Base-by-base conservation (phyloP, 1,140 invertebrate genomes). In the Physella acuta region DNA sequence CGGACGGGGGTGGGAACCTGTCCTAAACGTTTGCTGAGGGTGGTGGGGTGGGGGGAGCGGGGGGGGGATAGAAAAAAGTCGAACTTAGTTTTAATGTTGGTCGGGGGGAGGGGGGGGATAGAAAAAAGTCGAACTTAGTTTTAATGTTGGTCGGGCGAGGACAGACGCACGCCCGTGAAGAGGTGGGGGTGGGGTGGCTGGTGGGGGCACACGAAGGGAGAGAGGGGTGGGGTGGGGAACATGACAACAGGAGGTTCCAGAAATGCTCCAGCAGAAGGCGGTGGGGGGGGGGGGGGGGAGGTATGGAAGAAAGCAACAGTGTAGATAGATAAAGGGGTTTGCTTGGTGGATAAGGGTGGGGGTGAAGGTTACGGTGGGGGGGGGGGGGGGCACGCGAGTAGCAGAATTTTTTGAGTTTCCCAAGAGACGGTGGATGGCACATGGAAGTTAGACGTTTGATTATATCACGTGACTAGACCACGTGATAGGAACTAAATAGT, bases 251-350 rank as follows among this genome's bases (percentile, higher is more conserved):
- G 39, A 44, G 20, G 39, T 44, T 20, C 39, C 39, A 44, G 39
- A 44, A 11, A 20, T 20, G 39, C 20, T 20, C 20, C 8, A 44
- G 20, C 8, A 44, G 20, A 20, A 20, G 20, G 20, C 8, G 20
- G 39, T 24, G 52, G 52, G 52, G 52, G 52, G 24, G 52, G 52
- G 24, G 52, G 52, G 26, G 52, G 52, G 39, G 39, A 44, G 24
- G 52, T 16, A 16, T 26, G 52, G 16, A 20, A 44, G 20, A 11
- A 44, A 8, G 39, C 8, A 8, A 20, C 8, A 44, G n/a, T n/a
- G n/a, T n/a, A 44, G 20, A 11, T 20, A 44, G 39, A 44, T 44
- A 44, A 11, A 20, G 39, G 8, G 20, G 39, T 20, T 20, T n/a
- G n/a, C n/a, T n/a, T n/a, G n/a, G n/a, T n/a, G n/a, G n/a, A n/a